Conservation (phyloP, 2,888 invertebrate species). For the Xestia c-nigrum region DNA sequence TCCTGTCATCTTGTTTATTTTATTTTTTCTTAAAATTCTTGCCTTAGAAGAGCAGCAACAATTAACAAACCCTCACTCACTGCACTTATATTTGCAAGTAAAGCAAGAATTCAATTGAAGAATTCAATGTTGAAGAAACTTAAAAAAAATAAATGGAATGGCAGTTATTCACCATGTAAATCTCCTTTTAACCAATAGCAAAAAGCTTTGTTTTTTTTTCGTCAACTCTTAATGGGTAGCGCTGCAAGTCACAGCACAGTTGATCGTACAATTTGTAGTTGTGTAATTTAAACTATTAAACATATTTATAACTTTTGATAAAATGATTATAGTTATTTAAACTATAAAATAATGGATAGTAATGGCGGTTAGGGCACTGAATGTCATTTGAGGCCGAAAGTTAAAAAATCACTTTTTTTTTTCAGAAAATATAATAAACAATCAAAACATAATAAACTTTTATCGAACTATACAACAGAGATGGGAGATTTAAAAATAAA, state of each 20-base stretch:
- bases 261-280: background rate
- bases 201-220: background rate
- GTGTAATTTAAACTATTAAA: background rate
- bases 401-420: conserved; percentile 50
- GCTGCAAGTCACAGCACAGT: background rate
- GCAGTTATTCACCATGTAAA: background rate
- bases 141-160: background rate
- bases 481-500: conserved; percentile 80
- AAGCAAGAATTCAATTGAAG: too few relatives aligned
- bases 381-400: background rate
- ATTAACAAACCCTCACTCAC: too few relatives aligned
- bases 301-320: background rate
- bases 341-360: background rate
- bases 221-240: background rate
- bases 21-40: too few relatives aligned
- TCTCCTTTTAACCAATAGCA: background rate
- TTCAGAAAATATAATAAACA: conserved; percentile 89
- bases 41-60: too few relatives aligned
- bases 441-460: conserved; percentile 89
- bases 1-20: too few relatives aligned
- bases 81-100: too few relatives aligned
- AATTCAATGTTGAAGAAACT: too few relatives aligned
- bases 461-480: conserved; percentile 89
- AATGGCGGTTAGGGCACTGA: background rate
- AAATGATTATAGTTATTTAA: too few relatives aligned